Percentiles rank a stretch among this genome's conserved stretches.
phyloP scores from a whole-genome alignment of 2,113 vertebrate species.

The Cheirogaleus medius region DNA sequence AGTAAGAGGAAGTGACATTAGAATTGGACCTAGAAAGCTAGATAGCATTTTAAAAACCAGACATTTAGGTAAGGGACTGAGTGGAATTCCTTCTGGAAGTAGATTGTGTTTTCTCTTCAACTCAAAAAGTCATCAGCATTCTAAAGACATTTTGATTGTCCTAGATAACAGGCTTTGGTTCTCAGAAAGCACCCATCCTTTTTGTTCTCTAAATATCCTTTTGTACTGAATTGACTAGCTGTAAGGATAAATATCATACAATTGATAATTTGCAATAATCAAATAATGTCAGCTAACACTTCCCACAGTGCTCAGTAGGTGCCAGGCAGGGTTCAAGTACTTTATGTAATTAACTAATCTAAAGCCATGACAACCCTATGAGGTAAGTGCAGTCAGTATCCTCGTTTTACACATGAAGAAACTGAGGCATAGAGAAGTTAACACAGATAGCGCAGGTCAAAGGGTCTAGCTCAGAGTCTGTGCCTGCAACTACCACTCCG shows the following conservation, averaged over 20 bases:
- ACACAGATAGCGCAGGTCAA: neutral
- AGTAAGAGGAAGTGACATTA: neutral
- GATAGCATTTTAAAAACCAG: neutral
- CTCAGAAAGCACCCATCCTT: neutral
- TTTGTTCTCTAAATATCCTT: neutral
- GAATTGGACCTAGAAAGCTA: neutral
- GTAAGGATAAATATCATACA: neutral
- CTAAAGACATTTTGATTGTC: neutral
- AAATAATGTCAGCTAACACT: neutral
- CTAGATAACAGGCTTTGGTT: neutral
- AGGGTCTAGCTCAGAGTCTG: rapidly evolving
- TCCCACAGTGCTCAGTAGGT: rapidly evolving
- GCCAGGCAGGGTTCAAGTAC: neutral
- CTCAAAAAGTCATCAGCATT: neutral
- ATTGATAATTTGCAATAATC: neutral
- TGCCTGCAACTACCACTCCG: neutral
- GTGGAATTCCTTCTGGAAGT: neutral
- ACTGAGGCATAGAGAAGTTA: neutral
- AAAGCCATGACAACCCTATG: neutral
- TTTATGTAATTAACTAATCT: neutral
- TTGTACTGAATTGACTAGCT: neutral
- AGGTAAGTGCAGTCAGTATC: neutral
- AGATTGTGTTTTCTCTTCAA: neutral
- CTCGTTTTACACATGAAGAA: neutral
- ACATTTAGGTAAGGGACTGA: neutral